Conservation (phyloP, 2,113 vertebrate genomes). For the Sinosuthora webbiana region DNA sequence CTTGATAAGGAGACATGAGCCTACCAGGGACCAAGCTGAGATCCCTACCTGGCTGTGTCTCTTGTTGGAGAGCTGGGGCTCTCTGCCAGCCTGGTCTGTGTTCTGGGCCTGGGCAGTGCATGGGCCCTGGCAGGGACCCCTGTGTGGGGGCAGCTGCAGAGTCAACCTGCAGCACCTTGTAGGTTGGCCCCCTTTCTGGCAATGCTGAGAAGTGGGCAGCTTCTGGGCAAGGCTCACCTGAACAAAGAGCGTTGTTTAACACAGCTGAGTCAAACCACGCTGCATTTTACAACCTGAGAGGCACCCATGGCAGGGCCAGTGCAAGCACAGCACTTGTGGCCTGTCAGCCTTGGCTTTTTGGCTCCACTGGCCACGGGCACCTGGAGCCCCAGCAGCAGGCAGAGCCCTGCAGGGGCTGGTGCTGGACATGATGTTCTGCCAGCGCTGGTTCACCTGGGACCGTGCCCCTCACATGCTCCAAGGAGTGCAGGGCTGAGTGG, state of each 20-base stretch:
- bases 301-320: neutral
- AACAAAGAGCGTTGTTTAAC: neutral
- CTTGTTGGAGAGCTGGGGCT: neutral
- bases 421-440: accelerated
- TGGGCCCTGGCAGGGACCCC: neutral
- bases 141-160: accelerated
- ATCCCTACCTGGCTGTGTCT: neutral
- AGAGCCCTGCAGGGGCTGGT: neutral
- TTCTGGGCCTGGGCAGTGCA: neutral
- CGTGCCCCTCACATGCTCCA: accelerated
- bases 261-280: neutral
- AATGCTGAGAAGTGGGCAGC: neutral
- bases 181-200: neutral
- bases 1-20: neutral
- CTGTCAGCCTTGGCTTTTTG: neutral
- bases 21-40: neutral
- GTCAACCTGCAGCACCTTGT: accelerated
- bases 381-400: neutral
- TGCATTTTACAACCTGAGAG: accelerated
- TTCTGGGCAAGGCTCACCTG: neutral
- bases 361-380: accelerated
- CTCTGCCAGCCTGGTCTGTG: neutral
- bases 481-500: neutral
- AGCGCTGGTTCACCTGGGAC: accelerated
- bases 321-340: accelerated